Conservation (phyloP, 2,113 vertebrate species). For the Nycticebus coucang region DNA sequence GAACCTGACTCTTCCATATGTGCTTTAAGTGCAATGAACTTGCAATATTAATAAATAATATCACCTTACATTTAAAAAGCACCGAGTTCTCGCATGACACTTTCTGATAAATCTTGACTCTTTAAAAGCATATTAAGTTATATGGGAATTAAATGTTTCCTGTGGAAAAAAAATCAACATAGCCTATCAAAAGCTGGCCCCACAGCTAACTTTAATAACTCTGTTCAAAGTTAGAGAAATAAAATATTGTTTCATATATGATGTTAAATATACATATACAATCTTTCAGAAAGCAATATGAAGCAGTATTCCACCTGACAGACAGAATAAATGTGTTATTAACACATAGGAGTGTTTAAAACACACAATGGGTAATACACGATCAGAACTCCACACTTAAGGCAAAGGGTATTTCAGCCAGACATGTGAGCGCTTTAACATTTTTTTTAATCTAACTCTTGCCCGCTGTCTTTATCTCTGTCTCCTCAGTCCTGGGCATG, state of each 20-base stretch:
- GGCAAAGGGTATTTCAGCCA: neutral
- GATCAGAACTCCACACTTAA: neutral
- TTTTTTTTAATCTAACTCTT: neutral
- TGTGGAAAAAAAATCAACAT: constrained; percentile 55
- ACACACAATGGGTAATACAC: neutral
- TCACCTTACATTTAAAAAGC: constrained; percentile 28
- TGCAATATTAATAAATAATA: constrained; percentile 52
- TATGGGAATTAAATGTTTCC: constrained; percentile 37
- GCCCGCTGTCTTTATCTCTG: neutral
- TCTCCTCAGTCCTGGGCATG: neutral
- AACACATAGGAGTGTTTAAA: neutral
- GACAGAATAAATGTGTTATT: neutral
- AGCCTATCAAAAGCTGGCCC: constrained; percentile 21
- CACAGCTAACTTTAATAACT: neutral
- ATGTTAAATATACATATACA: neutral
- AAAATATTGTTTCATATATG: neutral
- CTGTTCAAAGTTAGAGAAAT: neutral
- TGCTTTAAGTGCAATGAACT: constrained; percentile 40
- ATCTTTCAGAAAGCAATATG: neutral
- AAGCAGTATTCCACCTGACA: neutral
- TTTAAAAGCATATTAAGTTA: constrained; percentile 37
- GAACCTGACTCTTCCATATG: constrained; percentile 41
- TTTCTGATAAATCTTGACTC: constrained; percentile 41
- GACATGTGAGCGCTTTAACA: neutral
- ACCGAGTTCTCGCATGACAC: neutral